These are phyloP conservation scores for Andinoacara biseriatus DNA, from an alignment of 2,113 vertebrate genomes.

Conservation along the genomic window DNA sequence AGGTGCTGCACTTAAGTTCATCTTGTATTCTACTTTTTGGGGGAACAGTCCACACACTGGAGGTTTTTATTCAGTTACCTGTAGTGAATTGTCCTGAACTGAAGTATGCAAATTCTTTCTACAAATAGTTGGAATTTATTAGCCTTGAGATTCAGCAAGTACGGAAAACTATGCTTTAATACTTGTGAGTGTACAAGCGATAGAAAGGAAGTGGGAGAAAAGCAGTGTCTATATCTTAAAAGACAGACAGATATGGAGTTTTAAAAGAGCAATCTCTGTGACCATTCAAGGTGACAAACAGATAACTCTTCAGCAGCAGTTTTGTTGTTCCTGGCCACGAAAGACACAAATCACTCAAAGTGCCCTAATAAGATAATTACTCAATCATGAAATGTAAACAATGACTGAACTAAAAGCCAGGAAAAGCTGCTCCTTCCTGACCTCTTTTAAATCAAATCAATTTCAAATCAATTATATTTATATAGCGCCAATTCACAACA, in stretches of 20 bases:
- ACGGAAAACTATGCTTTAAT: conserved; percentile 9
- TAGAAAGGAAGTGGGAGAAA: too few species aligned
- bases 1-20: conserved; percentile 33
- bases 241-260: conserved; percentile 68
- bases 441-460: too few species aligned
- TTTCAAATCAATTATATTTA: too few species aligned
- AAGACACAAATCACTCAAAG: conserved; percentile 28
- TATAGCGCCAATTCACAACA: too few species aligned
- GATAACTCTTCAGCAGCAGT: conserved; percentile 42
- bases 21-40: neutral
- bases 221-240: too few species aligned
- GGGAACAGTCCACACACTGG: conserved; percentile 7
- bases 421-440: conserved; percentile 29
- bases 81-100: neutral
- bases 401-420: conserved; percentile 15
- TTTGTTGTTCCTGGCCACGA: conserved; percentile 57
- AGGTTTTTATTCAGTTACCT: neutral
- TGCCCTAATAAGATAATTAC: conserved; percentile 38
- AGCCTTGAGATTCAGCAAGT: neutral
- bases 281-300: conserved; percentile 22
- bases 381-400: conserved; percentile 44
- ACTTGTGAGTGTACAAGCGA: neutral
- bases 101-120: neutral
- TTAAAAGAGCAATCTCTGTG: conserved; percentile 37
- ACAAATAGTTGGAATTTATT: neutral